Percentiles rank a stretch among this genome's conserved stretches.
Evolutionary conservation across 2,888 invertebrate species (phyloP).

Genomic region (Blomia tropicalis): DNA sequence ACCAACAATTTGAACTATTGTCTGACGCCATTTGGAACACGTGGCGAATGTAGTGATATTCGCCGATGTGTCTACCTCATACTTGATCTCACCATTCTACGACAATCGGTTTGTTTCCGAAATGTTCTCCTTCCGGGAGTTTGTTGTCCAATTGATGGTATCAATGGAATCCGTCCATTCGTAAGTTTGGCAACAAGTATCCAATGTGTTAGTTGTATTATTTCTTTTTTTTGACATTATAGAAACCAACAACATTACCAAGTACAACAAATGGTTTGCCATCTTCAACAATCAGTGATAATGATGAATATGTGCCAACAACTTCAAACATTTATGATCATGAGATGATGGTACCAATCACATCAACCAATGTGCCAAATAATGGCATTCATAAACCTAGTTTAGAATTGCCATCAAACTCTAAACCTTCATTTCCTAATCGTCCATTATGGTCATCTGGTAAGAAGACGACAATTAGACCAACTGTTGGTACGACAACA

Average conservation of each 20-base stretch:
- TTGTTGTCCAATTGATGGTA: slow-evolving; percentile 51
- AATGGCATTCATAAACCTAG: neutral
- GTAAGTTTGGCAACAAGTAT: no score
- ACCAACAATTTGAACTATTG: slow-evolving; percentile 39
- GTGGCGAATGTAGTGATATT: slow-evolving; percentile 68
- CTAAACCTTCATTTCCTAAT: neutral
- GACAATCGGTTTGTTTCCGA: slow-evolving; percentile 77
- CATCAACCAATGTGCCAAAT: neutral
- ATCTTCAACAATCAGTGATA: neutral
- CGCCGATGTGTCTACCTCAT: slow-evolving; percentile 50
- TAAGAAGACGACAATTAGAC: neutral
- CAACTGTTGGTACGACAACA: neutral
- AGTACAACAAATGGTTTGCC: no score
- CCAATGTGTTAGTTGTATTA: neutral
- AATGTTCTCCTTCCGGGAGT: slow-evolving; percentile 79
- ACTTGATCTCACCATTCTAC: slow-evolving; percentile 48
- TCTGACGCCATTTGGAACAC: slow-evolving; percentile 60
- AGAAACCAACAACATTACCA: neutral
- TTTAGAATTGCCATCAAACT: neutral
- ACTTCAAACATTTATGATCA: neutral
- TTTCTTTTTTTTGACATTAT: neutral
- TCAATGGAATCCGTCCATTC: slow-evolving; percentile 8
- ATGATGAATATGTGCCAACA: neutral
- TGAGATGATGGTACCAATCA: neutral
- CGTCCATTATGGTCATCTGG: neutral